Conservation (phyloP, 2,888 invertebrate species). For the Ophioninae sp. region DNA sequence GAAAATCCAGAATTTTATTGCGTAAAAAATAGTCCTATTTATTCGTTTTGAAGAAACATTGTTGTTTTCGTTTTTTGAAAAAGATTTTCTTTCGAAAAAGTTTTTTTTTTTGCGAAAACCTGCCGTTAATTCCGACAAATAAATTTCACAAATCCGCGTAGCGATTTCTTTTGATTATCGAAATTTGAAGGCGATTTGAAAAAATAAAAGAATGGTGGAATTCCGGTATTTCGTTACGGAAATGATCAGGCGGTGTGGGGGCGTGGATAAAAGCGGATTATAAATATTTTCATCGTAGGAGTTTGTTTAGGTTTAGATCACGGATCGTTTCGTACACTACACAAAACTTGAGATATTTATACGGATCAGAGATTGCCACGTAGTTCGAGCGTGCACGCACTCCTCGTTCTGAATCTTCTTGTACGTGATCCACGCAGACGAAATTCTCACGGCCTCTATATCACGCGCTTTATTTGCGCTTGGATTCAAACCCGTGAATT, state of each 20-base stretch:
- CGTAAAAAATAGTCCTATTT: too few relatives aligned
- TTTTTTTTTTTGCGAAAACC: too few relatives aligned
- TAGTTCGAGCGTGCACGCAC: neutral
- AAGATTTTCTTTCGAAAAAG: too few relatives aligned
- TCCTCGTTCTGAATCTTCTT: constrained; percentile 8
- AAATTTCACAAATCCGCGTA: too few relatives aligned
- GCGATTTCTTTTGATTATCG: too few relatives aligned
- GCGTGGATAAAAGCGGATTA: constrained; percentile 21
- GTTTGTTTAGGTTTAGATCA: neutral
- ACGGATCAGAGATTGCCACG: neutral
- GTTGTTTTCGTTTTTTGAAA: too few relatives aligned
- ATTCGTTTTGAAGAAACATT: too few relatives aligned
- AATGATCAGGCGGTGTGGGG: constrained; percentile 3
- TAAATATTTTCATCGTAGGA: constrained; percentile 31
- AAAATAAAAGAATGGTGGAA: too few relatives aligned
- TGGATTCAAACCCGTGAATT: constrained; percentile 20
- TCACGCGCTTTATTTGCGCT: neutral
- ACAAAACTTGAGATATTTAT: neutral
- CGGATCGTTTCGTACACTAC: neutral
- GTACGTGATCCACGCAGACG: neutral
- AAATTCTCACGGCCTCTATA: neutral
- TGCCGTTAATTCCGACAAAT: too few relatives aligned
- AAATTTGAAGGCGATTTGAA: too few relatives aligned
- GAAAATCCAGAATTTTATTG: too few relatives aligned
- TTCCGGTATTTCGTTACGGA: neutral